phyloP scores from a whole-genome alignment of 2,113 vertebrate species.

The Ornithorhynchus anatinus region DNA sequence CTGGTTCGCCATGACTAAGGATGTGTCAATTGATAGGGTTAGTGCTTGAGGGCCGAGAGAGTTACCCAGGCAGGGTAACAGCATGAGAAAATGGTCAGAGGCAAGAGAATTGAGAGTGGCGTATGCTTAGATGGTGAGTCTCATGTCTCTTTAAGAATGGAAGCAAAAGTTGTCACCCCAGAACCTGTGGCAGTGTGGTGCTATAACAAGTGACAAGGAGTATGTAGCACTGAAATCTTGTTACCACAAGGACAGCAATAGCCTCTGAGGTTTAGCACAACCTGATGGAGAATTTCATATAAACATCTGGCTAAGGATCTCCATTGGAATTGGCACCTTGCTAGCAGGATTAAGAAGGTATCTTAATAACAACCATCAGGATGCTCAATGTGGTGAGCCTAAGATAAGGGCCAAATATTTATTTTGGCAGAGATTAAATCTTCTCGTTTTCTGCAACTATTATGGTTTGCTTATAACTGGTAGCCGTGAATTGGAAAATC shows the following conservation, averaged over 20 bases:
- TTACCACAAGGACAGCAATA: neutral
- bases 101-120: too few species aligned
- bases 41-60: neutral
- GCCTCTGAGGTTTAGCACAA: conserved; percentile 27
- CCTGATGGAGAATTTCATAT: neutral
- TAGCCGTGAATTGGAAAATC: conserved; percentile 28
- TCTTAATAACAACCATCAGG: neutral
- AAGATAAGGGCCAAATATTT: conserved; percentile 53
- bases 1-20: too few species aligned
- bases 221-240: conserved; percentile 33
- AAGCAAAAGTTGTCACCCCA: conserved; percentile 36
- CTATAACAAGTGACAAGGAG: conserved; percentile 34
- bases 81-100: too few species aligned
- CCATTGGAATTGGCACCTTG: neutral
- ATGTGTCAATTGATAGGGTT: too few species aligned
- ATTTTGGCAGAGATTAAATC: conserved; percentile 54
- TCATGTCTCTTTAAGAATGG: conserved; percentile 20
- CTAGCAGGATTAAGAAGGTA: conserved; percentile 6
- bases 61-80: too few species aligned
- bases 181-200: conserved; percentile 25
- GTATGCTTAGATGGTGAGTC: too few species aligned
- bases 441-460: conserved; percentile 34
- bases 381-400: conserved; percentile 25
- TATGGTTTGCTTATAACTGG: conserved; percentile 46
- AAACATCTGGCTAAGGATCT: conserved; percentile 1